phyloP scores from a whole-genome alignment of 2,888 invertebrate genomes.

The Apeira syringaria region DNA sequence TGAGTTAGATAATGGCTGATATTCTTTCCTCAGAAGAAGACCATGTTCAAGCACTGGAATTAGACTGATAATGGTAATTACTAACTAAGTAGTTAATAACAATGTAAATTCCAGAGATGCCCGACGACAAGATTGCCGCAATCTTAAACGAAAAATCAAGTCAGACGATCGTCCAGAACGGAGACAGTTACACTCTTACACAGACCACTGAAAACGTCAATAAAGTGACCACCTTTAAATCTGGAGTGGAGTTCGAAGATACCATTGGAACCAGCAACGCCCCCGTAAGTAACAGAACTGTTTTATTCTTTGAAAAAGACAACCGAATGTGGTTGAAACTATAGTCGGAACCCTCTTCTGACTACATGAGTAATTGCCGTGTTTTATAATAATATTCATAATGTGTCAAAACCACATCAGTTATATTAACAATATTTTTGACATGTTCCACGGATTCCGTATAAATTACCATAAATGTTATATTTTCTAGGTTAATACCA shows the following conservation, averaged over 20 bases:
- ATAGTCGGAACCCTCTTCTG: too few relatives aligned
- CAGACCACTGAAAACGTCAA: slow-evolving; percentile 17
- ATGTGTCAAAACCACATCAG: too few relatives aligned
- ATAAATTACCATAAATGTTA: neutral
- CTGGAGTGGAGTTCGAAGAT: slow-evolving; percentile 43
- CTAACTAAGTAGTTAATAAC: too few relatives aligned
- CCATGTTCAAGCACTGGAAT: too few relatives aligned
- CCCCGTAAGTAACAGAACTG: slow-evolving; percentile 27
- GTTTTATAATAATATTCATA: too few relatives aligned
- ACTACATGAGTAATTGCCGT: too few relatives aligned
- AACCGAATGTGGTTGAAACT: too few relatives aligned
- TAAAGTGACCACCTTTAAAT: slow-evolving; percentile 37
- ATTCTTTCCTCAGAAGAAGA: too few relatives aligned
- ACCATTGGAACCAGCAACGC: slow-evolving; percentile 21
- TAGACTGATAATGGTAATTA: too few relatives aligned
- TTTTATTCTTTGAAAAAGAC: too few relatives aligned
- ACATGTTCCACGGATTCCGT: neutral
- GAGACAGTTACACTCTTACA: slow-evolving; percentile 39
- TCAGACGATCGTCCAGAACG: slow-evolving; percentile 37
- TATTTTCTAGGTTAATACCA: slow-evolving; percentile 37
- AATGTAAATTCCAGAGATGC: slow-evolving; percentile 34
- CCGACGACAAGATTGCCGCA: slow-evolving; percentile 32
- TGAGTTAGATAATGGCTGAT: too few relatives aligned
- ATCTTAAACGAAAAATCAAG: slow-evolving; percentile 31
- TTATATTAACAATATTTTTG: neutral